Evolutionary conservation across 92 coral and sea anemone species (phyloP).

Genomic region (Diadumene lineata): DNA sequence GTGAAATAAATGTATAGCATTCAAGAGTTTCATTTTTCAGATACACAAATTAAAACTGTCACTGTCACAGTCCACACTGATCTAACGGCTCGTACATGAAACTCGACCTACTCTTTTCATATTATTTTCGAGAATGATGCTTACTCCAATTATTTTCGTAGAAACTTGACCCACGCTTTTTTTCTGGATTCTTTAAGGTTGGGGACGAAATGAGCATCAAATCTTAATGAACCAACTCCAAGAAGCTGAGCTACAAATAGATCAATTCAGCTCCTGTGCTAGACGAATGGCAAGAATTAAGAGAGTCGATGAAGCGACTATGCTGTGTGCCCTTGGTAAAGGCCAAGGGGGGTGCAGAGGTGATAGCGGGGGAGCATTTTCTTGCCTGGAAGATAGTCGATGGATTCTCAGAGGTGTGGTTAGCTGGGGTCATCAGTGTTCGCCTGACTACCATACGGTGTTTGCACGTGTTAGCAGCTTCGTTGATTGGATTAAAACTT

Average conservation of each 20-base stretch:
- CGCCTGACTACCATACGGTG: constrained; percentile 63
- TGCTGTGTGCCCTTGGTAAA: constrained; percentile 31
- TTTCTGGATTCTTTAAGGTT: constrained; percentile 24
- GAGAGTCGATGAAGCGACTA: not conserved
- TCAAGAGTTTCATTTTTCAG: too few relatives aligned
- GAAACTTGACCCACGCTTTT: too few relatives aligned
- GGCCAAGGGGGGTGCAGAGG: constrained; percentile 58
- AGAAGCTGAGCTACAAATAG: constrained; percentile 30
- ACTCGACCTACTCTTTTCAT: too few relatives aligned
- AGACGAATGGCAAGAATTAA: not conserved
- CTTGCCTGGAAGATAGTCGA: constrained; percentile 60
- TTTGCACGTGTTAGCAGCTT: constrained; percentile 78
- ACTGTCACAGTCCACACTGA: too few relatives aligned
- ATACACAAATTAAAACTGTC: too few relatives aligned
- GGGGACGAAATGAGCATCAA: constrained; percentile 60
- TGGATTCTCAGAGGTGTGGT: constrained; percentile 79
- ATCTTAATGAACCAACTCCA: constrained; percentile 30
- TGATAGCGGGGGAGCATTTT: constrained; percentile 86
- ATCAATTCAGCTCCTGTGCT: not conserved
- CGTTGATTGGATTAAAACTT: constrained; percentile 53
- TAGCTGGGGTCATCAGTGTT: constrained; percentile 77
- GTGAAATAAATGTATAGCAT: too few relatives aligned
- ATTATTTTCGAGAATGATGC: too few relatives aligned
- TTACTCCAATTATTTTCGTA: too few relatives aligned
- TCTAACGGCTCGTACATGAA: too few relatives aligned